These are phyloP conservation scores for Oscheius sp. DNA, from an alignment of 2,888 invertebrate genomes.

Conservation along the genomic window DNA sequence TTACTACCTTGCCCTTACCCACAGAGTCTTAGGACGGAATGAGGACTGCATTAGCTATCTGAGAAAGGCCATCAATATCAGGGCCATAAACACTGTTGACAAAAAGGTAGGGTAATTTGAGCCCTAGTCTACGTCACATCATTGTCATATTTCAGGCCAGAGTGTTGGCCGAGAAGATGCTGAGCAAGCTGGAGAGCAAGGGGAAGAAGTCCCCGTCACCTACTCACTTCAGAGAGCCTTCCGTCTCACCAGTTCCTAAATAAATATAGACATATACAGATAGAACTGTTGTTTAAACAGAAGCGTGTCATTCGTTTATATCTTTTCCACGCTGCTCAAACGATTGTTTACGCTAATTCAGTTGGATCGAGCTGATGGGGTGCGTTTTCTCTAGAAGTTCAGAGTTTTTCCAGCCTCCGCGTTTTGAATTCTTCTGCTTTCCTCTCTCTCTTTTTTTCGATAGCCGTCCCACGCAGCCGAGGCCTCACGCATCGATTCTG, in stretches of 20 bases:
- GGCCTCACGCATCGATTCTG: slow-evolving; percentile 29
- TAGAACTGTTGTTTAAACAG: no score
- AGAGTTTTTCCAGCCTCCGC: background rate
- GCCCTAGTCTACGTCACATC: background rate
- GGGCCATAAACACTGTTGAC: slow-evolving; percentile 44
- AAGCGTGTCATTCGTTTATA: no score
- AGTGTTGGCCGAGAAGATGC: slow-evolving; percentile 24
- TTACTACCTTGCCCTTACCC: slow-evolving; percentile 41
- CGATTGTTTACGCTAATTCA: no score
- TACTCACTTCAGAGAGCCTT: slow-evolving; percentile 17
- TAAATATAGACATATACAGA: no score
- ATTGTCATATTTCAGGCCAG: slow-evolving; percentile 19
- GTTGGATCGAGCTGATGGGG: background rate
- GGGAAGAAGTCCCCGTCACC: slow-evolving; percentile 26
- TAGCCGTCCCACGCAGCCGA: slow-evolving; percentile 10
- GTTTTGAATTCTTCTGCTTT: slow-evolving; percentile 16
- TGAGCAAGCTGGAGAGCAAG: slow-evolving; percentile 11
- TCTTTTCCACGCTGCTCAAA: no score
- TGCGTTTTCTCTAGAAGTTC: background rate
- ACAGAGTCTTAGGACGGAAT: slow-evolving; percentile 31
- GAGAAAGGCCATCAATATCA: slow-evolving; percentile 27
- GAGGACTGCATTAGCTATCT: slow-evolving; percentile 35
- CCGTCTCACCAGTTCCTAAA: slow-evolving; percentile 3
- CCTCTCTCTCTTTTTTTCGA: slow-evolving; percentile 14
- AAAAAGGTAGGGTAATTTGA: slow-evolving; percentile 37